These are phyloP conservation scores for Mustela lutreola DNA, from an alignment of 2,113 vertebrate species.

Conservation along the genomic window DNA sequence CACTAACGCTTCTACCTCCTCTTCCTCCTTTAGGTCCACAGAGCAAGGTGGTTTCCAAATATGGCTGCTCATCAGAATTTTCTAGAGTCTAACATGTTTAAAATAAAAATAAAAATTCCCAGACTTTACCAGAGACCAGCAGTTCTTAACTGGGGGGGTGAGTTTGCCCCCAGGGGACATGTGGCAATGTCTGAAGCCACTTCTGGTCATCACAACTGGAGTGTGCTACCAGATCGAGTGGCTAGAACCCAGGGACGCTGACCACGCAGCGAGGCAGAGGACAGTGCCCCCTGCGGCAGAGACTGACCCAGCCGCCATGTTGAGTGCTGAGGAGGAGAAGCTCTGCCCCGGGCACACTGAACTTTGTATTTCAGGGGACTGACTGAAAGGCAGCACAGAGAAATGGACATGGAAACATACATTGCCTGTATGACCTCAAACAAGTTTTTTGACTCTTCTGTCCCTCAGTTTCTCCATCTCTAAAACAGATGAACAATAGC, in stretches of 20 bases:
- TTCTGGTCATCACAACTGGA: background rate
- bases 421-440: background rate
- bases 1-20: background rate
- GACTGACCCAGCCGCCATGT: too few relatives aligned
- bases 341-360: background rate
- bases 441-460: background rate
- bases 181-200: background rate
- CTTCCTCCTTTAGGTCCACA: background rate
- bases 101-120: background rate
- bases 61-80: background rate
- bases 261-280: accelerated
- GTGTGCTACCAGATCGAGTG: accelerated
- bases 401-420: background rate
- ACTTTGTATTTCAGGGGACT: background rate
- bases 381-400: background rate
- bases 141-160: background rate
- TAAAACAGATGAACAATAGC: background rate
- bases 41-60: background rate
- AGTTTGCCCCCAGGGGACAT: background rate
- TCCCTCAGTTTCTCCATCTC: background rate
- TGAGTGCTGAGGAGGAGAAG: background rate
- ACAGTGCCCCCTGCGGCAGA: accelerated
- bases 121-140: background rate
- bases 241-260: background rate
- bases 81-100: background rate